phyloP scores from a whole-genome alignment of 2,888 invertebrate species.

The Drosophila aldrichi region DNA sequence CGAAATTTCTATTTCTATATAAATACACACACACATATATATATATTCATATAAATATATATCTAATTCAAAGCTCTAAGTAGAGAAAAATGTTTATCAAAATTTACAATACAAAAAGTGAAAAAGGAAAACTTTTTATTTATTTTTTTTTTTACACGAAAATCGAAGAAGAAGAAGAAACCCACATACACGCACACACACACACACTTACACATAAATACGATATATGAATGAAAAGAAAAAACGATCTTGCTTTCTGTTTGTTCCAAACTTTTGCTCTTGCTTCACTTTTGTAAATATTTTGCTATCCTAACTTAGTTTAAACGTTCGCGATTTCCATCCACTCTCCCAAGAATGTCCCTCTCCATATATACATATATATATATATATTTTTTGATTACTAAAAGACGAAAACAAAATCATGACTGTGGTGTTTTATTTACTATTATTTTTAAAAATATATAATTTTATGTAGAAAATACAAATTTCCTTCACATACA shows the following conservation, averaged over 20 bases:
- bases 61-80: constrained; percentile 33
- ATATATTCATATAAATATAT: not conserved
- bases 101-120: constrained; percentile 38
- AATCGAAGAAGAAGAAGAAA: constrained; percentile 30
- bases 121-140: constrained; percentile 49
- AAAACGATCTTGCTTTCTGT: constrained; percentile 13
- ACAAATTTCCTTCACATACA: constrained; percentile 23
- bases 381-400: constrained; percentile 49
- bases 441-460: constrained; percentile 77
- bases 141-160: constrained; percentile 61
- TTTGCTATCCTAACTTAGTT: constrained; percentile 51
- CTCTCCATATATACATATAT: constrained; percentile 12
- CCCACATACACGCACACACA: not conserved
- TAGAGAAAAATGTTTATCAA: constrained; percentile 46
- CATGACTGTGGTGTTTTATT: constrained; percentile 83
- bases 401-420: constrained; percentile 54
- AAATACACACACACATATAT: constrained; percentile 1
- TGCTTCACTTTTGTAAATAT: constrained; percentile 66
- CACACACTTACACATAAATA: constrained; percentile 15
- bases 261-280: constrained; percentile 13
- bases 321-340: constrained; percentile 37
- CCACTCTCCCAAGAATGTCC: constrained; percentile 16
- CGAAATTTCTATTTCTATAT: constrained; percentile 54
- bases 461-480: constrained; percentile 42
- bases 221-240: constrained; percentile 7